A percentile compares a stretch with the other conserved stretches of the same genome.
Evolutionary conservation across 2,888 invertebrate genomes (phyloP).

Genomic region (Balanococcus diminutus): DNA sequence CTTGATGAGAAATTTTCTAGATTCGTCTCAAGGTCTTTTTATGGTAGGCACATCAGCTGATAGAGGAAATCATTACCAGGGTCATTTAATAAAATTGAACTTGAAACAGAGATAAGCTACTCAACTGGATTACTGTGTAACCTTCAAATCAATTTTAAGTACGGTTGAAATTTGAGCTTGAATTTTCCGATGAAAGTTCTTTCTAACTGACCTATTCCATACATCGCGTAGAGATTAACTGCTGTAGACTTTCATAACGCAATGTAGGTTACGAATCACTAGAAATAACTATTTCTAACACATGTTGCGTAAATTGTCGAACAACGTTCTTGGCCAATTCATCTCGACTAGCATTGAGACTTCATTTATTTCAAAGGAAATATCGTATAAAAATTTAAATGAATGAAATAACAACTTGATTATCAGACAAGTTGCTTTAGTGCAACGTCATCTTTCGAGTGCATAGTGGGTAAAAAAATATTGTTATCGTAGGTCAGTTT

Average conservation of each 20-base stretch:
- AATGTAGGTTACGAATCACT: constrained; percentile 25
- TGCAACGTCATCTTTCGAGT: not conserved
- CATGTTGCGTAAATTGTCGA: constrained; percentile 4
- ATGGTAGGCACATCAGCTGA: not conserved
- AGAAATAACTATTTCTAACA: constrained; percentile 7
- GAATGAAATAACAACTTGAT: not conserved
- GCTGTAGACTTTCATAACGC: not conserved
- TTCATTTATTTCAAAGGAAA: not conserved
- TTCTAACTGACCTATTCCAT: not conserved
- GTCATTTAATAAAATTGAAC: not conserved
- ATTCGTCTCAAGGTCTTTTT: not conserved
- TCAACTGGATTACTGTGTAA: not conserved
- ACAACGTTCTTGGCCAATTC: not conserved
- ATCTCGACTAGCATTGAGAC: not conserved
- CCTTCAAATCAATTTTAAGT: not conserved
- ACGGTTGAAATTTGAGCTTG: not conserved
- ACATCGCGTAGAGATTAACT: not conserved
- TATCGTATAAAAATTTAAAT: not conserved
- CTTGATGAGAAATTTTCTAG: not conserved
- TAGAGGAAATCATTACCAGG: not conserved
- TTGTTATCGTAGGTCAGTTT: not conserved
- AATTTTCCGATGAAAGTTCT: not conserved
- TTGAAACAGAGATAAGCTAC: constrained; percentile 22
- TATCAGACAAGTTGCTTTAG: not conserved
- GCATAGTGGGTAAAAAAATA: not conserved